phyloP scores from a whole-genome alignment of 2,797 vertebrate genomes.

The Pantherophis vulpinus region DNA sequence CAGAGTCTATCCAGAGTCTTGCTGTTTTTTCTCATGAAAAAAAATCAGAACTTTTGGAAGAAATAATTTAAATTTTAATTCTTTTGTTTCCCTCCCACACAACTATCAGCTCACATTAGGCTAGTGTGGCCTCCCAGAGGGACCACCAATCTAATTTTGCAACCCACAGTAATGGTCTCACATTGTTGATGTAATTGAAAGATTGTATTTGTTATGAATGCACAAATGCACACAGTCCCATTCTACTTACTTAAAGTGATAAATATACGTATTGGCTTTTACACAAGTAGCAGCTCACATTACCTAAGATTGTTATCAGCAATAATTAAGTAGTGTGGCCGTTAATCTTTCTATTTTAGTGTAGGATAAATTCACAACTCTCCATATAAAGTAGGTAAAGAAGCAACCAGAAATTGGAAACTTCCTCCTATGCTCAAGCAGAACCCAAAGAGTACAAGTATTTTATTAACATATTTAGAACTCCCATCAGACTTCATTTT shows the following conservation, averaged over 20 bases:
- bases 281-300: not conserved
- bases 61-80: not conserved
- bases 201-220: conserved; percentile 33
- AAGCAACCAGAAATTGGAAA: not conserved
- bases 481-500: not conserved
- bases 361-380: not conserved
- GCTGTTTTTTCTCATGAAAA: not conserved
- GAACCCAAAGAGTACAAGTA: not conserved
- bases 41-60: conserved; percentile 25
- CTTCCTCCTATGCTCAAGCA: not conserved
- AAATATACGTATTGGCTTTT: conserved; percentile 31
- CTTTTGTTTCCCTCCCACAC: not conserved
- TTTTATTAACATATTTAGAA: not conserved
- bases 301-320: not conserved
- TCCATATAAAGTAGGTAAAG: fast-evolving
- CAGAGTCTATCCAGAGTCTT: conserved; percentile 2
- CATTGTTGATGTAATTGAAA: conserved; percentile 23
- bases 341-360: conserved; percentile 1
- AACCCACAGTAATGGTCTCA: conserved; percentile 18
- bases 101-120: not conserved
- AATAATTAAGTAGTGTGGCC: not conserved
- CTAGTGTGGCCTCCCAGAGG: not conserved
- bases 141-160: not conserved
- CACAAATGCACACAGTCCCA: not conserved
- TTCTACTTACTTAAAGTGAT: conserved; percentile 22